Conservation (phyloP, 2,888 invertebrate genomes). For the Microctonus aethiopoides region DNA sequence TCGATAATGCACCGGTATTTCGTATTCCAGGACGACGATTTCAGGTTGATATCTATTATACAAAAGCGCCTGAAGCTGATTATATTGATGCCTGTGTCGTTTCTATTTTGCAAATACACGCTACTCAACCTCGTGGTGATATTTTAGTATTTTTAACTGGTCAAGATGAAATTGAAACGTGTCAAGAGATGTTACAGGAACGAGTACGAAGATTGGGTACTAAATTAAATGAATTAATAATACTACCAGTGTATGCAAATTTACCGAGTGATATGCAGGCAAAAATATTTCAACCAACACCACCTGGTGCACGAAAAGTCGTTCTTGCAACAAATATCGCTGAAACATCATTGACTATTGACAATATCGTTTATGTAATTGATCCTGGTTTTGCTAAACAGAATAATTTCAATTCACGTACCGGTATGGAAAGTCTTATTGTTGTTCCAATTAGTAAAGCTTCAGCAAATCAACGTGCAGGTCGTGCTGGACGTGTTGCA, state of each 20-base stretch:
- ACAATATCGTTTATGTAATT: conserved; percentile 98
- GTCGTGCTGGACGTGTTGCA: conserved; percentile 91
- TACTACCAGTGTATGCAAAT: conserved; percentile 97
- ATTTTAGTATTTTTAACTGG: conserved; percentile 95
- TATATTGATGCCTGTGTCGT: conserved; percentile 99
- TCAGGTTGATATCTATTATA: conserved; percentile 99
- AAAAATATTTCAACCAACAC: conserved; percentile 98
- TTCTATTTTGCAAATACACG: conserved; percentile 96
- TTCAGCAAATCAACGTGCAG: conserved; percentile 97
- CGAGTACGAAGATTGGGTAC: conserved; percentile 91
- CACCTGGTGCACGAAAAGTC: conserved; percentile 94
- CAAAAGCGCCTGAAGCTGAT: conserved; percentile 99
- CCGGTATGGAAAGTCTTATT: conserved; percentile 98
- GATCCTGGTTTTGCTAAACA: conserved; percentile 99
- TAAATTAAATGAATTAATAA: conserved; percentile 90
- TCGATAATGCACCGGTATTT: conserved; percentile 98
- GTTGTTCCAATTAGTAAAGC: conserved; percentile 99
- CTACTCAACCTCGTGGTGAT: conserved; percentile 96
- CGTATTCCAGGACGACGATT: conserved; percentile 97
- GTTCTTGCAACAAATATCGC: conserved; percentile 99
- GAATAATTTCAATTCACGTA: conserved; percentile 97
- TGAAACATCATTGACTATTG: conserved; percentile 98
- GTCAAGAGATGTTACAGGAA: conserved; percentile 89
- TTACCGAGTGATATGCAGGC: conserved; percentile 99
- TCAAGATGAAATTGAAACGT: conserved; percentile 91